Base-by-base conservation (phyloP, 2,888 invertebrate genomes). In the Frankliniella intonsa region DNA sequence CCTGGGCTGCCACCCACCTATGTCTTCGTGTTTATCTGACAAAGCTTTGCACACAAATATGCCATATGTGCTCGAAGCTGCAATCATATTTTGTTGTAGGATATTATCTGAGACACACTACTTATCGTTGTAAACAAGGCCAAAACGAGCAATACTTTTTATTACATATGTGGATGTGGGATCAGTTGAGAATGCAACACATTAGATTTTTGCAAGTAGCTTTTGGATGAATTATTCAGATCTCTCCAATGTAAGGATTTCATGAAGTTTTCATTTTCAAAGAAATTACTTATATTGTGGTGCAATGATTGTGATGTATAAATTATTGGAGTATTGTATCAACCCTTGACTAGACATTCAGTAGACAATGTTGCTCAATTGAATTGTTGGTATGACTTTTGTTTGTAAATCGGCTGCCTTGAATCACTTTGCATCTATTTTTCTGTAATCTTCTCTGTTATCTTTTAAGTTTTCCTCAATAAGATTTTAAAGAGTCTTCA, bases 61-160 rank as follows among this genome's bases (percentile, higher is more conserved):
- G 10, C 69, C 12, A 12, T 25, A 22, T 76, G 25, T 76, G 62
- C 25, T 55, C 19, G 55, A 55, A 38, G 38, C 38, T 38, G 38
- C 38, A 5, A 62, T n/a, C 62, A 76, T 76, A 38, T 76, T 76
- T 12, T 22, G 25, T 25, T 10, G 12, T 76, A 76, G 69, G 25
- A 76, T 22, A 76, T 76, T 12, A 8, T 76, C 12, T 22, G 7
- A 76, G 69, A 76, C 69, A 76, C 62, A 62, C 38, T 38, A 38
- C 69, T 76, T 25, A 76, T 25, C 22, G 12, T 76, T 76, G 69
- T 76, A 76, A 76, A 25, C 69, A 76, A 76, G 12, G 69, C 69
- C 69, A 76, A 76, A 76, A 25, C 22, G 22, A 76, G 69, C 69
- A 76, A 76, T 76, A 76, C 69, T 22, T 76, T 76, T 76, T 76